Conservation (phyloP, 2,797 vertebrate genomes). For the Microctenopoma steveboyesi region DNA sequence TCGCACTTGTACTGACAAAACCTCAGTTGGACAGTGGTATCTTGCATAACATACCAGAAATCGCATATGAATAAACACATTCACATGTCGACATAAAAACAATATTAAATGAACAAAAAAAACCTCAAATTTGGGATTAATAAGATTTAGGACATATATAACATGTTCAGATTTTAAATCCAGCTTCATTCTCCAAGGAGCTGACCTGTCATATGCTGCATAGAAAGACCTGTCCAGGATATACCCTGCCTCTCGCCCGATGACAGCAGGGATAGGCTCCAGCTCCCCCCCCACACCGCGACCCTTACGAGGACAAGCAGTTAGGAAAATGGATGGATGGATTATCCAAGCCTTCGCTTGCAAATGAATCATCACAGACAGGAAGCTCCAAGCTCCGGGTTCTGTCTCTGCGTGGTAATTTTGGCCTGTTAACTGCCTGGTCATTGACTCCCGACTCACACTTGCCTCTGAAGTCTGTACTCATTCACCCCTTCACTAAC, state of each 20-base stretch:
- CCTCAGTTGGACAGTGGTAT: conserved; percentile 60
- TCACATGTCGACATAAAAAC: conserved; percentile 24
- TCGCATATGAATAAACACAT: conserved; percentile 57
- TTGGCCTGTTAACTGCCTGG: conserved; percentile 70
- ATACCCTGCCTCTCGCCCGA: too few species aligned
- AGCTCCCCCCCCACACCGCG: too few species aligned
- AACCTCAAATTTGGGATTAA: too few species aligned
- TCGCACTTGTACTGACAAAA: conserved; percentile 69
- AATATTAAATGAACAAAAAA: neutral
- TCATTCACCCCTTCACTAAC: conserved; percentile 66
- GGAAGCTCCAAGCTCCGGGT: conserved; percentile 58
- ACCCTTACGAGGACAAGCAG: too few species aligned
- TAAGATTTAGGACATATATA: too few species aligned
- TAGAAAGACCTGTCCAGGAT: neutral
- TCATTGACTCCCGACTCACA: conserved; percentile 72
- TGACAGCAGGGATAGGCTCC: too few species aligned
- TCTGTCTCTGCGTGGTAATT: conserved; percentile 56
- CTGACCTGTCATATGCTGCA: neutral
- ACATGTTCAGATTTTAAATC: conserved; percentile 1
- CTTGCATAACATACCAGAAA: conserved; percentile 66
- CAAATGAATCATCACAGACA: conserved; percentile 59
- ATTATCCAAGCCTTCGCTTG: conserved; percentile 24
- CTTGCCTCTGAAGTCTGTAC: conserved; percentile 63
- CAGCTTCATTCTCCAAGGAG: neutral
- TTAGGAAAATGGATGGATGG: too few species aligned